A percentile compares a stretch with the other conserved stretches of the same genome.
Conservation (phyloP, 2,797 vertebrate species). For the Parauchenoglanis punctatus region DNA sequence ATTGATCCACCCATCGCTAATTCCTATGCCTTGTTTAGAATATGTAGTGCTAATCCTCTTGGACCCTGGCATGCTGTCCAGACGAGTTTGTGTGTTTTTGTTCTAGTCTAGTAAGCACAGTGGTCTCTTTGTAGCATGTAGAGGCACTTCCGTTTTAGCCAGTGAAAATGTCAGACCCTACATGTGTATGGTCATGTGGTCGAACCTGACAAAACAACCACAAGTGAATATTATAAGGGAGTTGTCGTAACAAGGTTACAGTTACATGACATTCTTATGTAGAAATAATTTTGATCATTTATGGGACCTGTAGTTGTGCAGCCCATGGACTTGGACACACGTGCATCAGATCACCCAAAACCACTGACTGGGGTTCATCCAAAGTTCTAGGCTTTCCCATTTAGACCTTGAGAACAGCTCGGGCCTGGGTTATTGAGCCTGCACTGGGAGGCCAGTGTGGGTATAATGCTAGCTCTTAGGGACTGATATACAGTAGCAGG, state of each 20-base stretch:
- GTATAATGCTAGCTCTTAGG: constrained; percentile 10
- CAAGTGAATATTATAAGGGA: neutral
- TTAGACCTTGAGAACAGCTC: constrained; percentile 9
- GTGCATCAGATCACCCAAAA: neutral
- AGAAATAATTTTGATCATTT: neutral
- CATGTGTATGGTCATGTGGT: constrained; percentile 67
- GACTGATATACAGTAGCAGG: neutral
- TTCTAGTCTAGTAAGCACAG: constrained; percentile 33
- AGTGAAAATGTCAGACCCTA: constrained; percentile 59
- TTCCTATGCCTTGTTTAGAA: neutral
- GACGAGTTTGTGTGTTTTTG: neutral
- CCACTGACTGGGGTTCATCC: neutral
- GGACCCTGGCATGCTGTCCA: neutral
- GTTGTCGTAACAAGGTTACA: neutral
- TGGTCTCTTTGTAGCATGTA: constrained; percentile 58
- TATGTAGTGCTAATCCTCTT: neutral
- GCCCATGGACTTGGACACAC: neutral
- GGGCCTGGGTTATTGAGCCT: constrained; percentile 24
- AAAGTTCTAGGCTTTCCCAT: neutral
- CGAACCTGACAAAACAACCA: constrained; percentile 47
- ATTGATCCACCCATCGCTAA: neutral
- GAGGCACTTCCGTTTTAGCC: constrained; percentile 58
- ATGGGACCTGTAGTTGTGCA: neutral
- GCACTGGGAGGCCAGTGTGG: constrained; percentile 14
- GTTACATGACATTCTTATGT: neutral